Conservation (phyloP, 2,113 vertebrate species). For the Apodemus sylvaticus region DNA sequence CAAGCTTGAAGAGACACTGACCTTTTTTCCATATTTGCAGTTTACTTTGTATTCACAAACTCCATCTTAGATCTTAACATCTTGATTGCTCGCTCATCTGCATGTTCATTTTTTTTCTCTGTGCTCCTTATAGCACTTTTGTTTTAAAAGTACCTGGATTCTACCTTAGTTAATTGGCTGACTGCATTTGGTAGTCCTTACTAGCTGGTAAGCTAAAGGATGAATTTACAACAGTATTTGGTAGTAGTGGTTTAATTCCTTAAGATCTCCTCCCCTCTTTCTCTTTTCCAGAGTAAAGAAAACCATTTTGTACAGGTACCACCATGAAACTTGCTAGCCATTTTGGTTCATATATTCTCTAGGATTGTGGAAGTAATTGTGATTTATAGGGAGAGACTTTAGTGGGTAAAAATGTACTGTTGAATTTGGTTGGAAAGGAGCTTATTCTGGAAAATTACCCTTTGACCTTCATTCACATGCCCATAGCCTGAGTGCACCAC, state of each 20-base stretch:
- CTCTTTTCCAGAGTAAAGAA: constrained; percentile 1
- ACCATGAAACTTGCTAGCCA: neutral
- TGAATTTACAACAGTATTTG: constrained; percentile 23
- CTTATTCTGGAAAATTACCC: neutral
- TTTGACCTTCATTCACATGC: neutral
- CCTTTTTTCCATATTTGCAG: neutral
- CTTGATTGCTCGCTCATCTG: constrained; percentile 6
- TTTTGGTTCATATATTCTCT: constrained; percentile 21
- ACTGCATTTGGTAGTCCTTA: neutral
- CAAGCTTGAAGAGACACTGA: neutral
- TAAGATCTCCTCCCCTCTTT: neutral
- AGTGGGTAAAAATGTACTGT: neutral
- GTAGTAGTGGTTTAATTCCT: constrained; percentile 5
- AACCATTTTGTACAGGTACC: neutral
- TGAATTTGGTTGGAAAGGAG: neutral
- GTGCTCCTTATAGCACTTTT: neutral
- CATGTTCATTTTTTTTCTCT: neutral
- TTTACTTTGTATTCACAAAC: constrained; percentile 3
- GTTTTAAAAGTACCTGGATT: constrained; percentile 2
- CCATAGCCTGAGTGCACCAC: neutral
- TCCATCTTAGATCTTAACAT: neutral
- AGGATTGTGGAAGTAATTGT: constrained; percentile 11
- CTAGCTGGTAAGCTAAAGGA: constrained; percentile 15
- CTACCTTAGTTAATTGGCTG: neutral
- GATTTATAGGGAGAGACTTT: constrained; percentile 23